These are phyloP conservation scores for Arvicanthis niloticus DNA, from an alignment of 2,113 vertebrate species.

Conservation along the genomic window DNA sequence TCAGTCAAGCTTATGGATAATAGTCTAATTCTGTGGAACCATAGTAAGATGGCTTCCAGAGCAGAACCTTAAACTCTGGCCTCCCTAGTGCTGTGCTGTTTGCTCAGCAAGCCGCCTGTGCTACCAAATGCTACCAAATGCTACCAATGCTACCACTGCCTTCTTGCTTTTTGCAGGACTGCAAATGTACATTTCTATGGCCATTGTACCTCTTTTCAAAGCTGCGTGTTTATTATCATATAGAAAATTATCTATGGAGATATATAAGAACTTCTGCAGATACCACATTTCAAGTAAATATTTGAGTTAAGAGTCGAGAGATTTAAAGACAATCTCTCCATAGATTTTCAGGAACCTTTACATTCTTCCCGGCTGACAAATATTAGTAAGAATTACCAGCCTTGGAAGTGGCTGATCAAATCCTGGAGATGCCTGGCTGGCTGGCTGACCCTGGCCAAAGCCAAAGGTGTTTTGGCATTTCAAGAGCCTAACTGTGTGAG, in stretches of 20 bases:
- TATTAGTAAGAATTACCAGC: background rate
- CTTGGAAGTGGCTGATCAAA: background rate
- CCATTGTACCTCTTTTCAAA: conserved; percentile 58
- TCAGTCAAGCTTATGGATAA: background rate
- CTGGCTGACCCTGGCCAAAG: background rate
- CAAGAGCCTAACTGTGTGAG: background rate
- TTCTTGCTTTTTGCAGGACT: conserved; percentile 59
- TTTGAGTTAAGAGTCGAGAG: background rate
- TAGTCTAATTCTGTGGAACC: background rate
- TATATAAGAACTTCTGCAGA: background rate
- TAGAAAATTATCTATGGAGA: background rate
- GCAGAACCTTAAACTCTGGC: background rate
- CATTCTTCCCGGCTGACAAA: background rate
- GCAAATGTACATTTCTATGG: conserved; percentile 41
- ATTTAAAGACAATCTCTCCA: background rate
- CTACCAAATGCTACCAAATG: conserved; percentile 76
- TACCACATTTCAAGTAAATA: background rate
- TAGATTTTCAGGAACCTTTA: conserved; percentile 4
- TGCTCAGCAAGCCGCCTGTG: conserved; percentile 67
- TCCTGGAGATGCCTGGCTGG: background rate
- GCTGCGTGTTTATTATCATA: conserved; percentile 64
- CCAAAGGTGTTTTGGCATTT: background rate
- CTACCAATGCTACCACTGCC: conserved; percentile 55
- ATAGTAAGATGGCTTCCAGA: background rate
- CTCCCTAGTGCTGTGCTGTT: background rate